Evolutionary conservation across 2,797 vertebrate species (phyloP).

Genomic region (Coreius guichenoti): DNA sequence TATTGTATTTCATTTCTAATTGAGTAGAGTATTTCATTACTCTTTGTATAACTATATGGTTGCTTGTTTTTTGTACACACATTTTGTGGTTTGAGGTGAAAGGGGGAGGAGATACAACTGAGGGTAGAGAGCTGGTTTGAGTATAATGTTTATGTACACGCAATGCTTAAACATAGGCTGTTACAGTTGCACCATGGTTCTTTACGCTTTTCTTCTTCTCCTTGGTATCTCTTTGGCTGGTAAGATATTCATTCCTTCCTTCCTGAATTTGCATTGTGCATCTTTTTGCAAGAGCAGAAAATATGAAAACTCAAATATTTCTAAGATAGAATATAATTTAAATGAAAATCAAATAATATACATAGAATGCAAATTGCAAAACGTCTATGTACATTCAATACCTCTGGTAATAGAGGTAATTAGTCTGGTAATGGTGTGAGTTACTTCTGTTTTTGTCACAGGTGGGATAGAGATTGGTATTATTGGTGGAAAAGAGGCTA

Average conservation of each 20-base stretch:
- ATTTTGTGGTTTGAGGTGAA: slow-evolving; percentile 12
- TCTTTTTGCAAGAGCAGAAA: background rate
- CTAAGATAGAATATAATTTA: too few relatives aligned
- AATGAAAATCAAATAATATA: background rate
- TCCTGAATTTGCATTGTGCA: background rate
- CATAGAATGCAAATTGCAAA: background rate
- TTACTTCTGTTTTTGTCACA: slow-evolving; percentile 45
- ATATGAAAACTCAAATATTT: background rate
- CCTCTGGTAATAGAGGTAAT: background rate
- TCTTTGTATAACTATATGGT: background rate
- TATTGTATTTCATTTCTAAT: background rate
- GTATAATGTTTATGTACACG: background rate
- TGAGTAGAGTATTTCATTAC: background rate
- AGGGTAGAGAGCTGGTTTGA: background rate
- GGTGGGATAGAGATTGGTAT: slow-evolving; percentile 69
- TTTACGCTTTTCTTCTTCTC: slow-evolving; percentile 40
- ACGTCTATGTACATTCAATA: background rate
- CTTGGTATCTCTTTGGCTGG: slow-evolving; percentile 61
- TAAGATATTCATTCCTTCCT: slow-evolving; percentile 54
- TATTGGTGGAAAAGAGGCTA: slow-evolving; percentile 63
- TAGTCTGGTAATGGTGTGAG: background rate
- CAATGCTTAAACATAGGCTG: background rate
- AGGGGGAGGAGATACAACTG: background rate
- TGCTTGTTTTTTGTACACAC: background rate
- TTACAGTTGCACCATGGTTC: slow-evolving; percentile 44